These are phyloP conservation scores for Tiliqua scincoides DNA, from an alignment of 2,113 vertebrate species.

Conservation along the genomic window DNA sequence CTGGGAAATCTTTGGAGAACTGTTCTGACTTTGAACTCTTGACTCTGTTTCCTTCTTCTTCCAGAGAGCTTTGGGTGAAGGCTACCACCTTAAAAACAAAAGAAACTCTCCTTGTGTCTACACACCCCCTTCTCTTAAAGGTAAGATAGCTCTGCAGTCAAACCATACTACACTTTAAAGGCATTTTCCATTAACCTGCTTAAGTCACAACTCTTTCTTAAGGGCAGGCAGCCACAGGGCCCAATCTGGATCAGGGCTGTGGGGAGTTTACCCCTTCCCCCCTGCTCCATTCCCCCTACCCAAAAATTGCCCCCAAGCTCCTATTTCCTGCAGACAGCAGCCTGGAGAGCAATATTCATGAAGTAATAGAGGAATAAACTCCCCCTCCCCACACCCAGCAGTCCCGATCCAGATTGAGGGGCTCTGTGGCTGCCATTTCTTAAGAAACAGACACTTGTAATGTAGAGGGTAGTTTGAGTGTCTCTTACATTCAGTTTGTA, in stretches of 20 bases:
- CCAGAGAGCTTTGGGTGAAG: conserved; percentile 87
- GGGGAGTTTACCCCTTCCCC: not conserved
- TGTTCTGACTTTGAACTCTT: not conserved
- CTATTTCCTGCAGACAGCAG: not conserved
- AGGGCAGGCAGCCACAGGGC: too few relatives aligned
- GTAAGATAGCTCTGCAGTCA: conserved; percentile 64
- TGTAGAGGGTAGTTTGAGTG: not conserved
- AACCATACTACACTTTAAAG: too few relatives aligned
- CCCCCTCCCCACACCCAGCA: too few relatives aligned
- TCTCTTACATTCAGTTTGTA: not conserved
- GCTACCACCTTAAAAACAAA: conserved; percentile 86
- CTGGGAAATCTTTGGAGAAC: not conserved
- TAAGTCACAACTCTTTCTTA: too few relatives aligned
- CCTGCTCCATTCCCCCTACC: not conserved
- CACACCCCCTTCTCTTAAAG: conserved; percentile 94
- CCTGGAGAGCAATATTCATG: too few relatives aligned
- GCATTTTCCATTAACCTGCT: too few relatives aligned
- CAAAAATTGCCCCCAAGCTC: too few relatives aligned
- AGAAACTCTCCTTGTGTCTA: conserved; percentile 84
- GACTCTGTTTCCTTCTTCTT: not conserved
- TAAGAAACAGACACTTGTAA: too few relatives aligned
- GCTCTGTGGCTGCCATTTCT: too few relatives aligned
- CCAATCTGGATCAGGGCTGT: too few relatives aligned
- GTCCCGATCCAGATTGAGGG: too few relatives aligned
- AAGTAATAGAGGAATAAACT: too few relatives aligned